A percentile compares a stretch with the other conserved stretches of the same genome.
These are phyloP conservation scores for Ceratosolen fusciceps DNA, from an alignment of 1,140 invertebrate genomes.

Conservation along the genomic window DNA sequence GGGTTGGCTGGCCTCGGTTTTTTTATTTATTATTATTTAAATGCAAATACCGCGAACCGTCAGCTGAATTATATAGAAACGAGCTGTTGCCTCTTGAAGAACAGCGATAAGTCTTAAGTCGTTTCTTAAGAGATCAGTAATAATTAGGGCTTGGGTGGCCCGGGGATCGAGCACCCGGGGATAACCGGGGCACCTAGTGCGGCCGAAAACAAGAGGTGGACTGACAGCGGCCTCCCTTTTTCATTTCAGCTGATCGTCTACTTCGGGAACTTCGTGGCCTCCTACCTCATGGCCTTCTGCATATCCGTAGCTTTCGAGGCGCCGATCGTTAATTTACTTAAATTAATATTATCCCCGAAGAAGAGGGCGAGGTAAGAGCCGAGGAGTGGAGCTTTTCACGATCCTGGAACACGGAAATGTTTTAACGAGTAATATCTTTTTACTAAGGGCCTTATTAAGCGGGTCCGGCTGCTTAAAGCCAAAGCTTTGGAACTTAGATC, in stretches of 20 bases:
- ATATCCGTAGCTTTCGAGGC: slow-evolving; percentile 85
- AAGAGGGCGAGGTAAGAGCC: slow-evolving; percentile 60
- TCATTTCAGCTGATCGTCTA: slow-evolving; percentile 81
- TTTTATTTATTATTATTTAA: too few species aligned
- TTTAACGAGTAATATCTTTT: slow-evolving; percentile 28
- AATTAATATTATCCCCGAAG: slow-evolving; percentile 72
- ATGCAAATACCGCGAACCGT: too few species aligned
- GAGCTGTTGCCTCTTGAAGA: too few species aligned
- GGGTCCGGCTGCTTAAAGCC: too few species aligned
- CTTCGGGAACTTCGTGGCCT: slow-evolving; percentile 83
- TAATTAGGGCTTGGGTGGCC: too few species aligned
- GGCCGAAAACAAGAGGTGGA: neutral
- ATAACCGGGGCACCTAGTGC: too few species aligned
- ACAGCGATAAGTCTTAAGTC: too few species aligned
- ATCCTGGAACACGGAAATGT: slow-evolving; percentile 25
- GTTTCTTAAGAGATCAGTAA: too few species aligned
- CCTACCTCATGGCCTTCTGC: slow-evolving; percentile 82
- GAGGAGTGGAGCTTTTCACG: neutral
- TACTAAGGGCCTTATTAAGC: neutral
- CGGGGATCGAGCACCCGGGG: too few species aligned
- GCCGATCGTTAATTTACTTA: slow-evolving; percentile 82
- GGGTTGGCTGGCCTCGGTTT: too few species aligned
- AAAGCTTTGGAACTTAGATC: slow-evolving; percentile 22
- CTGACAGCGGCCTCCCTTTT: neutral
- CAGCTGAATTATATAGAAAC: too few species aligned